Evolutionary conservation across 1,140 invertebrate species (phyloP).

Genomic region (Diabrotica virgifera): DNA sequence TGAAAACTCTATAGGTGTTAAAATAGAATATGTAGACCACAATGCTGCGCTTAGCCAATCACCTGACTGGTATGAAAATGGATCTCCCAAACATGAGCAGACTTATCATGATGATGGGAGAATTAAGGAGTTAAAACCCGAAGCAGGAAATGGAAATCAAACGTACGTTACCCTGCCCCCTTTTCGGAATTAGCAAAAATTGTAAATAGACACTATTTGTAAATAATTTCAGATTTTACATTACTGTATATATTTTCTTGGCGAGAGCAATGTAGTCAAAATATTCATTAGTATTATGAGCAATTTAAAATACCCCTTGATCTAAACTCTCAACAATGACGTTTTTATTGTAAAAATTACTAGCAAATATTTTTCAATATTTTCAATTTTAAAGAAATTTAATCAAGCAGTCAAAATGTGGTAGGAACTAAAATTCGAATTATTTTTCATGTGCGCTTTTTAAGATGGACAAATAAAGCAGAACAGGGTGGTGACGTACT

Average conservation of each 20-base stretch:
- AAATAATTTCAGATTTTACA: neutral
- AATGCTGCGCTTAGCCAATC: conserved; percentile 42
- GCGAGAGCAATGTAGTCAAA: conserved; percentile 6
- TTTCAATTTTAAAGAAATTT: no score
- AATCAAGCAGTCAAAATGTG: no score
- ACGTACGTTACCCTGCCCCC: conserved; percentile 68
- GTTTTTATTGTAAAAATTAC: no score
- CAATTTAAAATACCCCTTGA: neutral
- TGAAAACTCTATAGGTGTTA: conserved; percentile 53
- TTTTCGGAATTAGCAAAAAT: conserved; percentile 63
- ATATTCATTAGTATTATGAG: neutral
- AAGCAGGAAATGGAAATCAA: conserved; percentile 56
- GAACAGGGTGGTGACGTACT: no score
- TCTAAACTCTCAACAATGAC: no score
- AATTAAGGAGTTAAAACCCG: conserved; percentile 64
- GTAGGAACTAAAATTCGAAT: no score
- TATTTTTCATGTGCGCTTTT: no score
- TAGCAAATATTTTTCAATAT: no score
- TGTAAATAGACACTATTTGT: conserved; percentile 17
- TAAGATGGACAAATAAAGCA: no score
- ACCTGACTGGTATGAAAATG: conserved; percentile 49
- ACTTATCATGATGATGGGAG: conserved; percentile 52
- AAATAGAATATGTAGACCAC: conserved; percentile 51
- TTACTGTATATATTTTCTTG: neutral
- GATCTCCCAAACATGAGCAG: conserved; percentile 60